phyloP scores from a whole-genome alignment of 92 coral and sea anemone species.

The Palythoa grandiflora region DNA sequence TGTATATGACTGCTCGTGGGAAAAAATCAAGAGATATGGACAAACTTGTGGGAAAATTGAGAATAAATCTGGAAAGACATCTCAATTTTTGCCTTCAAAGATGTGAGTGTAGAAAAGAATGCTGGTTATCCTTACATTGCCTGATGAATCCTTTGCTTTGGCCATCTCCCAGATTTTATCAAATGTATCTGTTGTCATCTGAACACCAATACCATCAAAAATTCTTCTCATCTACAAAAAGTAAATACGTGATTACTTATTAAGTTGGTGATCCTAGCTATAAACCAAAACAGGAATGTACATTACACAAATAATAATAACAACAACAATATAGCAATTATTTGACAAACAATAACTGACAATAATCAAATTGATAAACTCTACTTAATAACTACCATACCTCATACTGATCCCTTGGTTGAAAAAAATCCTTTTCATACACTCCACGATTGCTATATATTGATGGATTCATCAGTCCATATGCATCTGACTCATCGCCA shows the following conservation, averaged over 20 bases:
- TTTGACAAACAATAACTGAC: background rate
- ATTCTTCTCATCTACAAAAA: constrained; percentile 83
- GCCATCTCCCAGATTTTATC: constrained; percentile 93
- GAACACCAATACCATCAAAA: constrained; percentile 95
- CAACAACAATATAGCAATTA: too few relatives aligned
- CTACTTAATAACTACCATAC: constrained; percentile 22
- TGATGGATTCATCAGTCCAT: constrained; percentile 95
- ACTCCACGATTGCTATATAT: constrained; percentile 94
- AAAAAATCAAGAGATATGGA: too few relatives aligned
- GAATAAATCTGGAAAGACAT: too few relatives aligned
- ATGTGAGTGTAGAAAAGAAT: background rate
- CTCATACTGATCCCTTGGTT: constrained; percentile 93
- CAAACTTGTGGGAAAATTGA: too few relatives aligned
- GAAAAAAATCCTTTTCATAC: constrained; percentile 93
- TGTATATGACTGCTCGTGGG: too few relatives aligned
- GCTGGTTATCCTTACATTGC: constrained; percentile 69
- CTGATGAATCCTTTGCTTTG: constrained; percentile 73
- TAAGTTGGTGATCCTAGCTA: too few relatives aligned
- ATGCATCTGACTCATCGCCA: constrained; percentile 99
- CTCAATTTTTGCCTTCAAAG: too few relatives aligned
- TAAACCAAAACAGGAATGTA: too few relatives aligned
- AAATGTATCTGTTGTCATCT: constrained; percentile 92
- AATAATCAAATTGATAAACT: background rate
- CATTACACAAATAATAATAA: too few relatives aligned
- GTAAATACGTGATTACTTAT: background rate